Percentiles rank a stretch among this genome's conserved stretches.
phyloP scores from a whole-genome alignment of 64 coral and sea anemone species.

The Montipora sp. region DNA sequence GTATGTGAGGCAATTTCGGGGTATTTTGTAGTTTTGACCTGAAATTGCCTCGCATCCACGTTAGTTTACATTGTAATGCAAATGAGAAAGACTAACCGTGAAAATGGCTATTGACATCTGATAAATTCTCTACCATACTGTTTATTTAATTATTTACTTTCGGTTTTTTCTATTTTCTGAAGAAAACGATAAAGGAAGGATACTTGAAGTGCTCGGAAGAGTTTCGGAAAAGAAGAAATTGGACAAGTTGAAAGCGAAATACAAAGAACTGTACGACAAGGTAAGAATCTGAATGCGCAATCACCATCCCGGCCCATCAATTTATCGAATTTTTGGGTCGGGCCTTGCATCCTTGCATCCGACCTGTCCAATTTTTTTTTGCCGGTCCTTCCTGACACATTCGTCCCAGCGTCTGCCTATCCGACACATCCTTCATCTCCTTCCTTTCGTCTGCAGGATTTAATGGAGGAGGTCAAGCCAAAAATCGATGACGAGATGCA shows the following conservation, averaged over 20 bases:
- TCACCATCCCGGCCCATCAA: no score
- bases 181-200: constrained; percentile 68
- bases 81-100: no score
- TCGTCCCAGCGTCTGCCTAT: background rate
- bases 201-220: constrained; percentile 66
- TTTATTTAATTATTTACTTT: background rate
- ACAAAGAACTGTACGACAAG: constrained; percentile 74
- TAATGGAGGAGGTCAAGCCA: constrained; percentile 79
- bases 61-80: no score
- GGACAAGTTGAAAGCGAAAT: constrained; percentile 57
- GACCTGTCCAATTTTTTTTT: no score
- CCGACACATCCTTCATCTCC: background rate
- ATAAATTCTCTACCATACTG: no score
- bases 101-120: no score
- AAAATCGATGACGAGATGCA: constrained; percentile 75
- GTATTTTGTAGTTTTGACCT: no score
- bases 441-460: constrained; percentile 30
- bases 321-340: no score
- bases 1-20: no score
- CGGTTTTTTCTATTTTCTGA: background rate
- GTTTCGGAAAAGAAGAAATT: constrained; percentile 70
- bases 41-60: no score
- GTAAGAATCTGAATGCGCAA: background rate
- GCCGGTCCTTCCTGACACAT: no score
- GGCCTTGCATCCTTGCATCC: background rate